Conservation (phyloP, 1,140 invertebrate genomes). For the Drosophila rufa region DNA sequence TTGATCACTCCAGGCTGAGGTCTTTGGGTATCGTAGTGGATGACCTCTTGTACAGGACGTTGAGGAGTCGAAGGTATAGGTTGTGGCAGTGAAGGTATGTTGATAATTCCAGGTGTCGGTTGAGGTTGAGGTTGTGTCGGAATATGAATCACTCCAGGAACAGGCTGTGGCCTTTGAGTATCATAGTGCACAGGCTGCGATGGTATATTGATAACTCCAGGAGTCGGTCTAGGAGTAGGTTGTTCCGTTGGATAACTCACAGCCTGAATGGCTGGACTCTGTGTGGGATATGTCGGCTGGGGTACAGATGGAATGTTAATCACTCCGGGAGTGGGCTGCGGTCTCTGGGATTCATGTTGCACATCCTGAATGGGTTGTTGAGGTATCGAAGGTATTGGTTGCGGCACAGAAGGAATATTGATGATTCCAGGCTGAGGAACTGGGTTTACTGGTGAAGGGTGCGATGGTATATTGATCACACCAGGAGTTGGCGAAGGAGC, state of each 20-base stretch:
- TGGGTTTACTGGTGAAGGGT: neutral
- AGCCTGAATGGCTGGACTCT: conserved; percentile 40
- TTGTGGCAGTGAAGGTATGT: conserved; percentile 35
- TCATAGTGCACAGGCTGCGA: neutral
- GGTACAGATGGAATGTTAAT: conserved; percentile 51
- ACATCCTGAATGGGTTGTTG: conserved; percentile 17
- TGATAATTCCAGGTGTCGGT: conserved; percentile 30
- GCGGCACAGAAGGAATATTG: conserved; percentile 25
- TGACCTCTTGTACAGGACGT: conserved; percentile 5
- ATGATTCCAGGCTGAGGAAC: conserved; percentile 30
- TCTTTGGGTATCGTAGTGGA: conserved; percentile 25
- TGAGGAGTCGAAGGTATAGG: conserved; percentile 14
- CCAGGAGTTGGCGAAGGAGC: conserved; percentile 15
- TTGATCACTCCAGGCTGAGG: conserved; percentile 43
- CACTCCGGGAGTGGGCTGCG: conserved; percentile 17
- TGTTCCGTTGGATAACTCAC: conserved; percentile 54
- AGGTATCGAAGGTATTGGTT: conserved; percentile 7
- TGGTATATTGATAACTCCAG: conserved; percentile 55
- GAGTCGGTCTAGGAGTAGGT: conserved; percentile 13
- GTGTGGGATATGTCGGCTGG: conserved; percentile 12
- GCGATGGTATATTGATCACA: conserved; percentile 47
- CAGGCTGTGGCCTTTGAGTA: neutral
- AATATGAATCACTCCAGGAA: conserved; percentile 23
- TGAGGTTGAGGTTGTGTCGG: conserved; percentile 50
- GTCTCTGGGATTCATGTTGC: conserved; percentile 3